These are phyloP conservation scores for Camponotus vicinus DNA, from an alignment of 1,140 invertebrate genomes.

Conservation along the genomic window DNA sequence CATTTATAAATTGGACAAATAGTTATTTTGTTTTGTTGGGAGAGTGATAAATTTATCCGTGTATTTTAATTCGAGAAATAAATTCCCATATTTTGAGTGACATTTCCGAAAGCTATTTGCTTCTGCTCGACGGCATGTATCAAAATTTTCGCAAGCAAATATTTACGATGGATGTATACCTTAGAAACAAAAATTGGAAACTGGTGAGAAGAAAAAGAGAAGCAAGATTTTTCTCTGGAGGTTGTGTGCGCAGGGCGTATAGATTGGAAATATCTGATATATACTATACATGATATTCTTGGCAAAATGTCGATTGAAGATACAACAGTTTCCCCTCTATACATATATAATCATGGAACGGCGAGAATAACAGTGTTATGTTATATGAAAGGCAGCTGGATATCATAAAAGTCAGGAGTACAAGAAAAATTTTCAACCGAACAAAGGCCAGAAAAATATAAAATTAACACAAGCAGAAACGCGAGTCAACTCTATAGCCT, in stretches of 20 bases:
- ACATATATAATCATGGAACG: neutral
- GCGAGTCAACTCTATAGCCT: slow-evolving; percentile 43
- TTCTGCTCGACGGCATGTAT: slow-evolving; percentile 17
- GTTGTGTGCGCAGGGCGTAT: neutral
- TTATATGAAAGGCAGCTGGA: neutral
- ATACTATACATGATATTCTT: neutral
- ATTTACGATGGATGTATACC: slow-evolving; percentile 9
- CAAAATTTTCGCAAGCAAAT: slow-evolving; percentile 46
- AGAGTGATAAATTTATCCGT: neutral
- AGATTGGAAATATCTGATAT: slow-evolving; percentile 24
- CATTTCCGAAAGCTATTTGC: slow-evolving; percentile 9
- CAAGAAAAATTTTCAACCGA: neutral
- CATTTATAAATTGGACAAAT: neutral
- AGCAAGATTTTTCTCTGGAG: neutral
- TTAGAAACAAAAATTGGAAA: neutral
- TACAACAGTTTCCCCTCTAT: neutral
- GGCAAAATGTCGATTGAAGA: neutral
- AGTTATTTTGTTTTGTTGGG: neutral
- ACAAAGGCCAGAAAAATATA: slow-evolving; percentile 22
- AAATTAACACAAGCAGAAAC: slow-evolving; percentile 11
- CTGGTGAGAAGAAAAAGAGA: neutral
- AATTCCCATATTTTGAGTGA: neutral
- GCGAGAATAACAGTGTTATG: neutral
- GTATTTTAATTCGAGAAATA: neutral
- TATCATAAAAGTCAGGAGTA: neutral